Conservation (phyloP, 2,797 vertebrate genomes). For the Pseudotriccus pelzelni region DNA sequence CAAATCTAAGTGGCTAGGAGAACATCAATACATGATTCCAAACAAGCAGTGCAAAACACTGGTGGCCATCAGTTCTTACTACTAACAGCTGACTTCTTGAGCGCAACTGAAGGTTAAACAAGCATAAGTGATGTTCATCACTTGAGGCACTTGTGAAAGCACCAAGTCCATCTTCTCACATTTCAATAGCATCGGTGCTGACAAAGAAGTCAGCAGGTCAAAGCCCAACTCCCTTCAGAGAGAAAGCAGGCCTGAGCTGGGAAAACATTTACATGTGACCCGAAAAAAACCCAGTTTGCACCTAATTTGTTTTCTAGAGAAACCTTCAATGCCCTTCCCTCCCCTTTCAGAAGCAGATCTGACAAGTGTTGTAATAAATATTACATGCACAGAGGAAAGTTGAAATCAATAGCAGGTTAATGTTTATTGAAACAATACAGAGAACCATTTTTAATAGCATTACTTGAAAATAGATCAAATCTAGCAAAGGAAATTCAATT, state of each 20-base stretch:
- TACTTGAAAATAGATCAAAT: constrained; percentile 70
- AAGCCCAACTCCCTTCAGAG: constrained; percentile 41
- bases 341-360: constrained; percentile 29
- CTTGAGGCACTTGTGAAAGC: constrained; percentile 65
- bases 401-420: constrained; percentile 71
- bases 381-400: constrained; percentile 47
- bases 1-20: background rate
- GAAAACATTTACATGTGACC: constrained; percentile 36
- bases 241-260: background rate
- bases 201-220: constrained; percentile 67
- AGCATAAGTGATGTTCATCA: constrained; percentile 72
- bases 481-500: constrained; percentile 71
- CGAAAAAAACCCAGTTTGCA: background rate
- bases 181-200: constrained; percentile 61
- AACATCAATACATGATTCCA: background rate
- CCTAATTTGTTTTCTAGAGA: constrained; percentile 41
- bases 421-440: constrained; percentile 74
- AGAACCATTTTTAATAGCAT: constrained; percentile 67
- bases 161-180: constrained; percentile 71
- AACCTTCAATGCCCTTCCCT: constrained; percentile 26
- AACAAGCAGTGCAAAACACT: background rate
- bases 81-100: constrained; percentile 32
- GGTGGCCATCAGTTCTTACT: background rate
- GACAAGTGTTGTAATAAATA: constrained; percentile 62
- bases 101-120: constrained; percentile 68